A percentile compares a stretch with the other conserved stretches of the same genome.
These are phyloP conservation scores for Eurytoma adleriae DNA, from an alignment of 2,888 invertebrate genomes.

Conservation along the genomic window DNA sequence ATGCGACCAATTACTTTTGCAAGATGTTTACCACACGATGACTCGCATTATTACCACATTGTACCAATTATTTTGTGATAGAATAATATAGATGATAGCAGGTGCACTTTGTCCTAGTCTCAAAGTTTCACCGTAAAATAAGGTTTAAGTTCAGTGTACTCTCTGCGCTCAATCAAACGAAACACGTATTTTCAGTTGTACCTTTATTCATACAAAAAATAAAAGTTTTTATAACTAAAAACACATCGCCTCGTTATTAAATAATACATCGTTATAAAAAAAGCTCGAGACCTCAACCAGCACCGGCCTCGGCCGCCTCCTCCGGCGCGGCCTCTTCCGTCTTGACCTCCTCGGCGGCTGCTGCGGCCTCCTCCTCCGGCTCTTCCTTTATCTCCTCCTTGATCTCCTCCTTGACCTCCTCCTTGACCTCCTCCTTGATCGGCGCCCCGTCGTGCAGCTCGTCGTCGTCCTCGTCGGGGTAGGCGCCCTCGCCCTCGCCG, in stretches of 20 bases:
- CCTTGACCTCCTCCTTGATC: too few relatives aligned
- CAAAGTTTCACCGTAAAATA: not conserved
- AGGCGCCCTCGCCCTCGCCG: too few relatives aligned
- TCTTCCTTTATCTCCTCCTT: not conserved
- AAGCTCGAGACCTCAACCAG: not conserved
- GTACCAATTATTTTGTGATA: too few relatives aligned
- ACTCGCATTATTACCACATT: too few relatives aligned
- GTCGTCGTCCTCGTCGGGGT: too few relatives aligned
- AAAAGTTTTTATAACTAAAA: constrained; percentile 18
- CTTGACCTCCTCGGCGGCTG: not conserved
- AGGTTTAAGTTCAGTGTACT: constrained; percentile 25
- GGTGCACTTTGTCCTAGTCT: too few relatives aligned
- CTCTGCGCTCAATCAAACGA: not conserved
- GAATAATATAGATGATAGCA: too few relatives aligned
- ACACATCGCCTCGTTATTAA: constrained; percentile 3
- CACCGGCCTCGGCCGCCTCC: constrained; percentile 21
- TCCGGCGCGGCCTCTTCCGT: constrained; percentile 49
- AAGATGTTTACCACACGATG: too few relatives aligned
- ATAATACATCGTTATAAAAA: not conserved
- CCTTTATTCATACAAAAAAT: constrained; percentile 11
- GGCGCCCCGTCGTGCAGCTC: too few relatives aligned
- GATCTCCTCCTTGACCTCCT: too few relatives aligned
- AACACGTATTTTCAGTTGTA: not conserved
- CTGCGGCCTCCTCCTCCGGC: not conserved
- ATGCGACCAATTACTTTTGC: too few relatives aligned